phyloP scores from a whole-genome alignment of 2,113 vertebrate species.

The Alectura lathami region DNA sequence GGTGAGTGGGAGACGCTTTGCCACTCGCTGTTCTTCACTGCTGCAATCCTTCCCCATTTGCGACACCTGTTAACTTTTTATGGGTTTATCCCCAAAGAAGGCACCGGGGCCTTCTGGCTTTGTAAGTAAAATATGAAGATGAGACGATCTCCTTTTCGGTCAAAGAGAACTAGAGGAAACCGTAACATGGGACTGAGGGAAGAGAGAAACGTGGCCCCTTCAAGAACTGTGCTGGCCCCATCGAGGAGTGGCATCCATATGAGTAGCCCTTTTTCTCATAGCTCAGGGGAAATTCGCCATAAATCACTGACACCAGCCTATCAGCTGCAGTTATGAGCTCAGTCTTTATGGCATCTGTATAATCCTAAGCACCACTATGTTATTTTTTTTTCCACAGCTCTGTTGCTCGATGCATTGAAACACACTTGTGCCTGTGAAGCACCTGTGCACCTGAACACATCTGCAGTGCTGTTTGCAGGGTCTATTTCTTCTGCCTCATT shows the following conservation, averaged over 20 bases:
- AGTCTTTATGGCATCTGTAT: neutral
- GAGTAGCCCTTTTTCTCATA: neutral
- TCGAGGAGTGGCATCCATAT: neutral
- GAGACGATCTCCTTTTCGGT: neutral
- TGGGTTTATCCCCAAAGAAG: neutral
- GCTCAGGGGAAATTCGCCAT: neutral
- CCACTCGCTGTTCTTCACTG: neutral
- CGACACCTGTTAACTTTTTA: neutral
- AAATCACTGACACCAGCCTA: neutral
- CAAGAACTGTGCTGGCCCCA: rapidly evolving
- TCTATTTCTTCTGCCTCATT: neutral
- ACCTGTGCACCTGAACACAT: neutral
- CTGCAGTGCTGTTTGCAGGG: neutral
- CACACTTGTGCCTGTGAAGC: neutral
- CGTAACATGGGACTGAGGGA: neutral
- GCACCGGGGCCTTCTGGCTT: neutral
- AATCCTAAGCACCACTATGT: neutral
- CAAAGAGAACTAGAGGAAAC: neutral
- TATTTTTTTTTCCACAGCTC: neutral
- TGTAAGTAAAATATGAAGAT: neutral
- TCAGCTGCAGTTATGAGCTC: neutral
- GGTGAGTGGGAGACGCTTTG: neutral
- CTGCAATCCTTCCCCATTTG: neutral
- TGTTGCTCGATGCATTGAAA: neutral
- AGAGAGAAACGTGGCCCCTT: neutral